Evolutionary conservation across 2,797 vertebrate species (phyloP).

Genomic region (Argya squamiceps): DNA sequence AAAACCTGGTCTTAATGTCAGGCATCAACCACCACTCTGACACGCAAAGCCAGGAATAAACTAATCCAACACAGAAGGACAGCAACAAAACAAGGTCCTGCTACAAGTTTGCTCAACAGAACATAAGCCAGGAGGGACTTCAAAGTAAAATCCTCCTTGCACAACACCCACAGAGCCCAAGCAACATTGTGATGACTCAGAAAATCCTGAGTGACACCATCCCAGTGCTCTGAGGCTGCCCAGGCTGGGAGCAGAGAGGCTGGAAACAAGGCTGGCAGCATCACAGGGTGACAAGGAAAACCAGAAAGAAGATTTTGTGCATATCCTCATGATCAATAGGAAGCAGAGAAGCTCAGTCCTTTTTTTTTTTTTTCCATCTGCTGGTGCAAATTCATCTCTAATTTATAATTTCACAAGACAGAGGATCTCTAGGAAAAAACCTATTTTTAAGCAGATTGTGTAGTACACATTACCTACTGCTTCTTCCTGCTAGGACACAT

Average conservation of each 20-base stretch:
- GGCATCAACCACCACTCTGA: neutral
- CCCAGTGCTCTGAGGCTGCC: neutral
- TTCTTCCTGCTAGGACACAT: neutral
- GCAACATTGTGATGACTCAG: neutral
- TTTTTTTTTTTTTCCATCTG: neutral
- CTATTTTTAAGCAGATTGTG: neutral
- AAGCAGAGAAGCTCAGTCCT: neutral
- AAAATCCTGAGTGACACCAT: neutral
- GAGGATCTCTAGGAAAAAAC: neutral
- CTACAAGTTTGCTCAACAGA: neutral
- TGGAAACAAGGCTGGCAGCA: neutral
- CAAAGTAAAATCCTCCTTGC: conserved; percentile 28
- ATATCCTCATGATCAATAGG: rapidly evolving
- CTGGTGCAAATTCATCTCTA: neutral
- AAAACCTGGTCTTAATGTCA: conserved; percentile 3
- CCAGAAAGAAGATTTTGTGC: neutral
- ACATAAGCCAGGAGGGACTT: neutral
- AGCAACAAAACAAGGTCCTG: neutral
- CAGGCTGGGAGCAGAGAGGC: neutral
- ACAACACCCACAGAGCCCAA: neutral
- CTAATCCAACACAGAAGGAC: conserved; percentile 16
- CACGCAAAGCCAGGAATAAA: neutral
- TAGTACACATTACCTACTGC: neutral
- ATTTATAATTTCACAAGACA: neutral
- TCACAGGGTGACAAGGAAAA: neutral